Evolutionary conservation across 2,797 vertebrate species (phyloP), one percentile per base, ranked within the genome.

Genomic region (Manis pentadactyla): DNA sequence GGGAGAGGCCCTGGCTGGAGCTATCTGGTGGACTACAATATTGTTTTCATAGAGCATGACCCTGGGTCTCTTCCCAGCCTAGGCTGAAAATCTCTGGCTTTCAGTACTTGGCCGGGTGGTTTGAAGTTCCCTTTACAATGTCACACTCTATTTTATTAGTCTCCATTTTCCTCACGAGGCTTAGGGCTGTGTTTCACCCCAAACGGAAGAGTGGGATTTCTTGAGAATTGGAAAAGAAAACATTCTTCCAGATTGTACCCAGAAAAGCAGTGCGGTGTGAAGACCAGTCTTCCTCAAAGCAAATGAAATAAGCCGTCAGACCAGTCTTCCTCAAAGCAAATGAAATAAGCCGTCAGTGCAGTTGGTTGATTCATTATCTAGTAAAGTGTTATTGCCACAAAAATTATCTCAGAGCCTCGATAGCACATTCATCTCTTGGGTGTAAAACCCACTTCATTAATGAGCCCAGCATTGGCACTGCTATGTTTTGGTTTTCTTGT

Each of bases 391-490:
- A 94, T 89, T 75, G 96, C 37, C 49, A 68, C 71, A 82, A 89
- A 83, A 37, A 74, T 74, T 90, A 75, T 71, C 71, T 93, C 68
- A n/a, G 82, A 85, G 75, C 71, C 51, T 94, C 21, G 95, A 88
- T 29, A 64, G 31, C 53, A 21, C 77, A 66, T 31, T 0, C 27
- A 77, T 93, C 85, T 93, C 57, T 21, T 27, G 68, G 87, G 77
- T 97, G 84, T 51, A 68, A 90, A 55, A 42, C 75, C 31, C 82
- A 92, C 94, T 97, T 81, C 75, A 92, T 94, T 77, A 97, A 77
- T 15, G 92, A 81, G 87, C 63, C 46, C 53, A 51, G 78, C 90
- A 61, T 96, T 95, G 83, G 91, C 92, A 96, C 95, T 71, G 13
- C n/a, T 12, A 37, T 42, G 92, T 61, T 85, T 90, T 92, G 92